Conservation (phyloP, 1,140 invertebrate species). For the Pseudomyrmex cubaensis region DNA sequence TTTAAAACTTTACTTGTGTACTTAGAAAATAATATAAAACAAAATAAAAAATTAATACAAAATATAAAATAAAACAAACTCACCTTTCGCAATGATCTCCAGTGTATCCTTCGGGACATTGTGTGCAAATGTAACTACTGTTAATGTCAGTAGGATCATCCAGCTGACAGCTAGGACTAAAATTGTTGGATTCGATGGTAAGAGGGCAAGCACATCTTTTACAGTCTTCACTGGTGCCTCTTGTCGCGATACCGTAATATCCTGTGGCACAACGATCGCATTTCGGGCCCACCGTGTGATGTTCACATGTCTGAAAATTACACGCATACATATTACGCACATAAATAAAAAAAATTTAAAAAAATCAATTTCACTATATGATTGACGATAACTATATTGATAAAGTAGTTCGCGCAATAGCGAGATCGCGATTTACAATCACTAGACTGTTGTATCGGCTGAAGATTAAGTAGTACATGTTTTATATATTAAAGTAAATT, state of each 20-base stretch:
- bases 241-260: constrained; percentile 95
- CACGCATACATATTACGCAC: not conserved
- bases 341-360: not conserved
- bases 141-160: constrained; percentile 86
- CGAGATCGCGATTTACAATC: not conserved
- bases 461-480: not conserved
- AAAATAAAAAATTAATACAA: no score
- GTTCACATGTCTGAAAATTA: constrained; percentile 87
- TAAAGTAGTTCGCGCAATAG: constrained; percentile 22
- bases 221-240: constrained; percentile 91
- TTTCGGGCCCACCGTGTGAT: constrained; percentile 89
- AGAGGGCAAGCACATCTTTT: constrained; percentile 95
- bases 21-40: no score
- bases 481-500: constrained; percentile 6
- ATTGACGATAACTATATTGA: not conserved
- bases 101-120: constrained; percentile 95
- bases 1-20: not conserved
- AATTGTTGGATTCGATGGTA: constrained; percentile 91
- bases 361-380: no score
- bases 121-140: constrained; percentile 93
- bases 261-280: constrained; percentile 96
- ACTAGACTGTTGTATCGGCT: constrained; percentile 29
- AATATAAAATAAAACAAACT: not conserved
- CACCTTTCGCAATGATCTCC: constrained; percentile 97
- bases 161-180: constrained; percentile 93